Evolutionary conservation across 1,140 invertebrate genomes (phyloP).

Genomic region (Amyelois transitella): DNA sequence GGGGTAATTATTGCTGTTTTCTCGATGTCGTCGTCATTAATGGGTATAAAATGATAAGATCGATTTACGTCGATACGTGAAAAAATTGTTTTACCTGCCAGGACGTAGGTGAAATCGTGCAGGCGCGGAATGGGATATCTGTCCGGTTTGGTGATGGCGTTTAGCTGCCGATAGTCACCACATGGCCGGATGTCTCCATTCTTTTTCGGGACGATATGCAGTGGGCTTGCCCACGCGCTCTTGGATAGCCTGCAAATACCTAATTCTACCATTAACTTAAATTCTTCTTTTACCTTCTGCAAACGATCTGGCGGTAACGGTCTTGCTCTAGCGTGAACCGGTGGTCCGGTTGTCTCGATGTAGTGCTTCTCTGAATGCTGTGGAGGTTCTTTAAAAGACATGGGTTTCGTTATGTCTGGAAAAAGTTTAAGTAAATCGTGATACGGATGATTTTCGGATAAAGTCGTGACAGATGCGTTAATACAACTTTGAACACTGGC

Average conservation of each 20-base stretch:
- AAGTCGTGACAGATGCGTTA: constrained; percentile 6
- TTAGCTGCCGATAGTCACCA: constrained; percentile 22
- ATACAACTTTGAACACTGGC: constrained; percentile 23
- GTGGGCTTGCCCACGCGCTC: too few relatives aligned
- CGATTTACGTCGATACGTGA: background rate
- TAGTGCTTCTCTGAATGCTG: too few relatives aligned
- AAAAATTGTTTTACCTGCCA: background rate
- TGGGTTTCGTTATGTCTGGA: too few relatives aligned
- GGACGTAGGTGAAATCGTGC: background rate
- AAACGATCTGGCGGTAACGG: too few relatives aligned
- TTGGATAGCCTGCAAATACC: too few relatives aligned
- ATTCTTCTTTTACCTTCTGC: too few relatives aligned
- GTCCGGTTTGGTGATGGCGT: background rate
- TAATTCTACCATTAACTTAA: too few relatives aligned
- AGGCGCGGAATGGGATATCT: background rate
- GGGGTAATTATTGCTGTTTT: constrained; percentile 13
- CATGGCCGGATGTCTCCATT: background rate
- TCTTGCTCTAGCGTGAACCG: too few relatives aligned
- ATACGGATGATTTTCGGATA: background rate
- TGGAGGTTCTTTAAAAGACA: too few relatives aligned
- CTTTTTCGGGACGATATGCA: too few relatives aligned
- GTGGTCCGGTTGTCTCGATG: too few relatives aligned
- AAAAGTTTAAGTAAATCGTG: background rate
- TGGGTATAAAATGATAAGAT: background rate
- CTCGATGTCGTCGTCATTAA: constrained; percentile 7